phyloP scores from a whole-genome alignment of 2,113 vertebrate genomes.

The Nerophis lumbriciformis region DNA sequence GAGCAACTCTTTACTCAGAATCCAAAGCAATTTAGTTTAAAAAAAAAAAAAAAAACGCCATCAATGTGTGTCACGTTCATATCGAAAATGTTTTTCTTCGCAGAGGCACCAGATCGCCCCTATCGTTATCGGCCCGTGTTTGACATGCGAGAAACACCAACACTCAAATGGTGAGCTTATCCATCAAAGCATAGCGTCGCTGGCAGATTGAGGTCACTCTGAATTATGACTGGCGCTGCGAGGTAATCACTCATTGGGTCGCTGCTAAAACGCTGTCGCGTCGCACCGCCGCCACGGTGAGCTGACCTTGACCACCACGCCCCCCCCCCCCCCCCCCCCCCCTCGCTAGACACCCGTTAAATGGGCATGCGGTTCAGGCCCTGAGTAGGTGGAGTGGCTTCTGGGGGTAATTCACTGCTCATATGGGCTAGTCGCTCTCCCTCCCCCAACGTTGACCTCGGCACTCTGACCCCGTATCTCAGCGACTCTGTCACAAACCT shows the following conservation, averaged over 20 bases:
- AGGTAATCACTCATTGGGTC: slow-evolving; percentile 74
- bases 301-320: slow-evolving; percentile 57
- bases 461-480: too few species aligned
- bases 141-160: slow-evolving; percentile 60
- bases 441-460: too few species aligned
- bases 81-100: slow-evolving; percentile 38
- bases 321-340: background rate
- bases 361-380: slow-evolving; percentile 34
- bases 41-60: background rate
- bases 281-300: slow-evolving; percentile 42
- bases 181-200: slow-evolving; percentile 61
- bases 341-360: slow-evolving; percentile 58
- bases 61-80: slow-evolving; percentile 17
- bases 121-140: slow-evolving; percentile 56
- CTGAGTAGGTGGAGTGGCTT: slow-evolving; percentile 30
- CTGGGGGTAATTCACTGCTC: slow-evolving; percentile 55
- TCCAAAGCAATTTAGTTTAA: slow-evolving; percentile 14
- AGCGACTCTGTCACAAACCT: too few species aligned
- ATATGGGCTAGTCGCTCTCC: too few species aligned
- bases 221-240: slow-evolving; percentile 74
- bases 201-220: slow-evolving; percentile 79
- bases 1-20: slow-evolving; percentile 8
- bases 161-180: slow-evolving; percentile 65
- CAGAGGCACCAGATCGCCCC: slow-evolving; percentile 58
- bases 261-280: slow-evolving; percentile 48